A percentile compares a stretch with the other conserved stretches of the same genome.
These are phyloP conservation scores for Melanophora roralis DNA, from an alignment of 2,888 invertebrate genomes.

Conservation along the genomic window DNA sequence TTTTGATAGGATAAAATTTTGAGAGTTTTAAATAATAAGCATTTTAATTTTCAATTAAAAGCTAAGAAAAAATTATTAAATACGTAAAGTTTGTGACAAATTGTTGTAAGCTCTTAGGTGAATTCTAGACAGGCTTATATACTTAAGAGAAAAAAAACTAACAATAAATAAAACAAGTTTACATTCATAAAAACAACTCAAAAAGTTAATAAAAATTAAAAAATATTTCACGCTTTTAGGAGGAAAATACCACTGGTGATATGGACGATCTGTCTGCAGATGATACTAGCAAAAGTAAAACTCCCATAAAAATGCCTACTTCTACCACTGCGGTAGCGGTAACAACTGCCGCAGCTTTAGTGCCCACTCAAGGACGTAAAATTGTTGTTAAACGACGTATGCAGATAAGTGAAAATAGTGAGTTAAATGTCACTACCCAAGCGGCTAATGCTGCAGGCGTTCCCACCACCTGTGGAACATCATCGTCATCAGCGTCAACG, in stretches of 20 bases:
- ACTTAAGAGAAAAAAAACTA: too few relatives aligned
- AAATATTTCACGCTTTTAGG: conserved; percentile 56
- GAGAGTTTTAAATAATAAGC: too few relatives aligned
- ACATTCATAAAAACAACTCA: too few relatives aligned
- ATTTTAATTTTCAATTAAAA: too few relatives aligned
- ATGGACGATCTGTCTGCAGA: conserved; percentile 69
- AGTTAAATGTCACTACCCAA: conserved; percentile 46
- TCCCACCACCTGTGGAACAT: conserved; percentile 39
- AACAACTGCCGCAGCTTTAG: conserved; percentile 61
- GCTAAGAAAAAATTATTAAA: too few relatives aligned
- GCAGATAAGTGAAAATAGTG: conserved; percentile 65
- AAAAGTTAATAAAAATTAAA: too few relatives aligned
- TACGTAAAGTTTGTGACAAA: too few relatives aligned
- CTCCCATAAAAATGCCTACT: conserved; percentile 62
- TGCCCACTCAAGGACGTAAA: conserved; percentile 68
- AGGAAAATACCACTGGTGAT: conserved; percentile 66
- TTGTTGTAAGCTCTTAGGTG: too few relatives aligned
- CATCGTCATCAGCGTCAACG: conserved; percentile 17
- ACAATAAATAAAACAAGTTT: too few relatives aligned
- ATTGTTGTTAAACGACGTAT: conserved; percentile 73
- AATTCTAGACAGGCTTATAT: too few relatives aligned
- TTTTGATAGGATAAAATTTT: too few relatives aligned
- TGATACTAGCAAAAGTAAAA: conserved; percentile 65
- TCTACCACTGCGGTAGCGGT: conserved; percentile 45
- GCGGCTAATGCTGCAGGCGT: conserved; percentile 33